phyloP scores from a whole-genome alignment of 2,113 vertebrate genomes.

The Pseudonaja textilis region DNA sequence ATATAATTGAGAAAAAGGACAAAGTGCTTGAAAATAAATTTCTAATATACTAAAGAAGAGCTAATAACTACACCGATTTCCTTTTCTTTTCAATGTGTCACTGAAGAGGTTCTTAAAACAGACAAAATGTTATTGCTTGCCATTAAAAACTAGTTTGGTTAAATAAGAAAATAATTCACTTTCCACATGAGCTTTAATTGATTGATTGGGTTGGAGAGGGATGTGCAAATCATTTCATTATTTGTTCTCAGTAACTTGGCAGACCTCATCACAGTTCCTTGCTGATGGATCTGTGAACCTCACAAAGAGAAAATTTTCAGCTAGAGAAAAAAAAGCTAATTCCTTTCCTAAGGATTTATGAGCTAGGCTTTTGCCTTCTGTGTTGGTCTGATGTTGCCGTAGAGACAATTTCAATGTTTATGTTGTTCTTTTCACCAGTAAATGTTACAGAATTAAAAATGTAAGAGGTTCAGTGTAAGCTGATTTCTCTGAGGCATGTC shows the following conservation, averaged over 20 bases:
- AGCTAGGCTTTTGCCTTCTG: not conserved
- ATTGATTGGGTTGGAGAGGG: not conserved
- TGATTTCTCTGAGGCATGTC: not conserved
- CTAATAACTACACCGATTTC: not conserved
- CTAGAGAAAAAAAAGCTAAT: not conserved
- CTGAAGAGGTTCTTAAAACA: not conserved
- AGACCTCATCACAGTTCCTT: not conserved
- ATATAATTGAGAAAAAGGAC: not conserved
- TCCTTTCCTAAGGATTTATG: not conserved
- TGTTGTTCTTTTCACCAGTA: not conserved
- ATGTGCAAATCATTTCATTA: not conserved
- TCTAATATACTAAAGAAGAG: not conserved
- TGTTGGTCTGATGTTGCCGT: not conserved
- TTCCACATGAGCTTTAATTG: constrained; percentile 25
- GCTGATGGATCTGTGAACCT: not conserved
- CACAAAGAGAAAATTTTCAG: not conserved
- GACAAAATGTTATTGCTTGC: not conserved
- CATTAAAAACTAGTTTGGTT: not conserved
- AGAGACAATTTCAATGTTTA: not conserved
- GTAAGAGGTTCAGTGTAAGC: not conserved
- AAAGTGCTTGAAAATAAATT: not conserved
- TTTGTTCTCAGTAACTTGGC: not conserved
- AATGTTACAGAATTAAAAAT: constrained; percentile 14
- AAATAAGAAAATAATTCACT: not conserved
- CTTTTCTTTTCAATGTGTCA: not conserved